phyloP scores from a whole-genome alignment of 2,113 vertebrate genomes.

The Heterotis niloticus region DNA sequence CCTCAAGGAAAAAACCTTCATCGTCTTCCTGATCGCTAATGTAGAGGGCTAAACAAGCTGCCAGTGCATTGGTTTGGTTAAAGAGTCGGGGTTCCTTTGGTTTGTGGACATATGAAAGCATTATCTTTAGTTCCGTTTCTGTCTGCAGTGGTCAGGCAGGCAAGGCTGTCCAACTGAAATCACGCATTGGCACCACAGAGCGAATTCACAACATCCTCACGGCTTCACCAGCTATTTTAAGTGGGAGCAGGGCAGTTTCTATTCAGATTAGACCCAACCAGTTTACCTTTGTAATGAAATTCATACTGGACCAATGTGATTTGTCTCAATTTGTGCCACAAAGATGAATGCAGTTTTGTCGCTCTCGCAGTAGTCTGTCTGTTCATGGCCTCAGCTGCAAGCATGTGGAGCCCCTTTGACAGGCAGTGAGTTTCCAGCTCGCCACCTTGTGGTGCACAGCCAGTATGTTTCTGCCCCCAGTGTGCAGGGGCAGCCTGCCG shows the following conservation, averaged over 20 bases:
- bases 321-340: neutral
- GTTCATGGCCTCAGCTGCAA: neutral
- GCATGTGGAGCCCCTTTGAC: neutral
- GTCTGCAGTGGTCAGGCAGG: neutral
- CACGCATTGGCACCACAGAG: too few relatives aligned
- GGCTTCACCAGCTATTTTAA: neutral
- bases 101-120: neutral
- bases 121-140: neutral
- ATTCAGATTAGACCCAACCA: neutral
- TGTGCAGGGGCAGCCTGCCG: slow-evolving; percentile 43
- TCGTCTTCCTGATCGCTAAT: neutral
- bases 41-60: neutral
- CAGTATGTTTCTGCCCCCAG: slow-evolving; percentile 42
- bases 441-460: slow-evolving; percentile 63
- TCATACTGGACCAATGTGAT: slow-evolving; percentile 11
- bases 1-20: too few relatives aligned
- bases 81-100: neutral
- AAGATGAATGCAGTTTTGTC: neutral
- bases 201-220: too few relatives aligned
- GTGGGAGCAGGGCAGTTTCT: slow-evolving; percentile 9
- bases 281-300: neutral
- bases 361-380: neutral
- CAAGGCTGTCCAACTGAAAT: neutral
- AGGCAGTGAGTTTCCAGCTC: slow-evolving; percentile 22
- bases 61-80: neutral